Evolutionary conservation across 2,113 vertebrate species (phyloP).

Genomic region (Sula dactylatra): DNA sequence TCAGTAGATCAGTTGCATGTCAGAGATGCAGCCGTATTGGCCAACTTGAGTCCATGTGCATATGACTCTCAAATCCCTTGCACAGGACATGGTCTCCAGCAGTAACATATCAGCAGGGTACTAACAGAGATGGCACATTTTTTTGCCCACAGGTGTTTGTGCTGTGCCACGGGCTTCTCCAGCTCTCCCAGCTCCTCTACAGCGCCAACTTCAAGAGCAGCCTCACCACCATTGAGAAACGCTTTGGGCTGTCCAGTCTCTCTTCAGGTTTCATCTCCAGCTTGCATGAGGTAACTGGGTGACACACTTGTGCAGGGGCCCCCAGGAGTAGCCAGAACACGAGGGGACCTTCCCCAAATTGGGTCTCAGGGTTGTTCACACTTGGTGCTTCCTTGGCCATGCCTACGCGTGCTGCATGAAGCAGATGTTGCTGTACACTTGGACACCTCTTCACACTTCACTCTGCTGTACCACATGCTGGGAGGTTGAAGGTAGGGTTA

Average conservation of each 20-base stretch:
- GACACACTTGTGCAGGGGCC: not conserved
- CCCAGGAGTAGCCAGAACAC: accelerated
- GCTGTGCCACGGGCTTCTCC: slow-evolving; percentile 90
- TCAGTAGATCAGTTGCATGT: not conserved
- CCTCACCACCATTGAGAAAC: slow-evolving; percentile 95
- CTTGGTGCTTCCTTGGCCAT: not conserved
- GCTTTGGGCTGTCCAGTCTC: slow-evolving; percentile 92
- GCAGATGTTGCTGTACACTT: not conserved
- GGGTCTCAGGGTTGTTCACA: not conserved
- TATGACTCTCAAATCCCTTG: not conserved
- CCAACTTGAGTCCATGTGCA: accelerated
- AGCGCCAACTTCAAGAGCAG: slow-evolving; percentile 96
- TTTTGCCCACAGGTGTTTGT: slow-evolving; percentile 84
- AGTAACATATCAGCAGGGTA: not conserved
- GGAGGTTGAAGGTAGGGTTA: accelerated
- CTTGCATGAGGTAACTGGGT: slow-evolving; percentile 86
- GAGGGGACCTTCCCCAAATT: not conserved
- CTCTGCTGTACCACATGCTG: accelerated
- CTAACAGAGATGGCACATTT: not conserved
- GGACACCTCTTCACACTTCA: not conserved
- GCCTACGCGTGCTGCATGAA: not conserved
- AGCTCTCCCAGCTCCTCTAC: slow-evolving; percentile 93
- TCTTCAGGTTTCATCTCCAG: slow-evolving; percentile 96
- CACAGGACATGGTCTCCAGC: accelerated
- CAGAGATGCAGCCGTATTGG: not conserved